phyloP scores from a whole-genome alignment of 92 coral and sea anemone genomes.

The Umimayanthus chanpuru region DNA sequence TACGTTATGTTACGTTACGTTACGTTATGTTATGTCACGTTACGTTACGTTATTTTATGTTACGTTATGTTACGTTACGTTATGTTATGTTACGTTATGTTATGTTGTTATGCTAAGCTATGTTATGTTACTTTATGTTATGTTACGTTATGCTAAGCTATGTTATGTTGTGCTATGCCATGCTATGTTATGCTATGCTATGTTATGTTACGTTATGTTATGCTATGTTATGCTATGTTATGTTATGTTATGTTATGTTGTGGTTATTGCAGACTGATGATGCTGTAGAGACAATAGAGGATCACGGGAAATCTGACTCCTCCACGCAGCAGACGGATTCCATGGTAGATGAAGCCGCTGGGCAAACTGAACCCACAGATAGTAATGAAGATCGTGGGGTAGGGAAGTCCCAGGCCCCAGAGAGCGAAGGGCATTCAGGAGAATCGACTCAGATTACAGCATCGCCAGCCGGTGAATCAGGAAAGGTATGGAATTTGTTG shows the following conservation, averaged over 20 bases:
- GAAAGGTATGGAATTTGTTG: conserved; percentile 52
- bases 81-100: background rate
- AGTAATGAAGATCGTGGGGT: conserved; percentile 73
- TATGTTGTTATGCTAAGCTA: background rate
- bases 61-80: background rate
- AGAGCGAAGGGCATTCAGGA: conserved; percentile 80
- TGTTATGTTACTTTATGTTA: too few species aligned
- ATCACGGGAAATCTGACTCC: conserved; percentile 67
- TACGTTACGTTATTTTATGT: too few species aligned
- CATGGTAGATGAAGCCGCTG: conserved; percentile 64
- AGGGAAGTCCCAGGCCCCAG: conserved; percentile 76
- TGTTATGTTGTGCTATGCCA: too few species aligned
- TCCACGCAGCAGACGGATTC: conserved; percentile 51
- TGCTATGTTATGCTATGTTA: too few species aligned
- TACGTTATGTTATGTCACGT: too few species aligned
- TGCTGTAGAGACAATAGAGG: conserved; percentile 69
- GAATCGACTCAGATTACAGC: conserved; percentile 62
- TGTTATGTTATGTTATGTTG: background rate
- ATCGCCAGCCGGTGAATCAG: conserved; percentile 58
- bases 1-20: too few species aligned
- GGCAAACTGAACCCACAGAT: conserved; percentile 78
- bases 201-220: too few species aligned
- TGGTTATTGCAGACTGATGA: conserved; percentile 52
- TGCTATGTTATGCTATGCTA: too few species aligned
- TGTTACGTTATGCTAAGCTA: too few species aligned